phyloP scores from a whole-genome alignment of 2,888 invertebrate genomes.

The Cephus pulcher region DNA sequence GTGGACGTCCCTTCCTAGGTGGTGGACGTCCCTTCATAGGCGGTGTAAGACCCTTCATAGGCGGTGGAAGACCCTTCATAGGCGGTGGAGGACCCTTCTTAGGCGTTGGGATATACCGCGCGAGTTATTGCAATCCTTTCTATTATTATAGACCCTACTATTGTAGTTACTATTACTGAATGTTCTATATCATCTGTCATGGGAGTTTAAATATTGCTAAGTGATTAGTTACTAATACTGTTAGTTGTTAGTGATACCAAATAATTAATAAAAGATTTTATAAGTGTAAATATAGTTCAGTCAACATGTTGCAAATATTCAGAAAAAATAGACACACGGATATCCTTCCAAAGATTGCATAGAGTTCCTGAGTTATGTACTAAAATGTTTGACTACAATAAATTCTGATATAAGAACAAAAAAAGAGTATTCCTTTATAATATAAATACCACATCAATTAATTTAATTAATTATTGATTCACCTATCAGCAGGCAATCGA shows the following conservation, averaged over 20 bases:
- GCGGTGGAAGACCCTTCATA: neutral
- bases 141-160: slow-evolving; percentile 2
- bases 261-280: neutral
- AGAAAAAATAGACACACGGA: neutral
- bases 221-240: neutral
- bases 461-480: neutral
- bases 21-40: too few relatives aligned
- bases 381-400: neutral
- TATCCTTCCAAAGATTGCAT: neutral
- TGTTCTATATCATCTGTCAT: slow-evolving; percentile 1
- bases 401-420: neutral
- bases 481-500: neutral
- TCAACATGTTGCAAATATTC: neutral
- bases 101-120: neutral
- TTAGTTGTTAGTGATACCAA: neutral
- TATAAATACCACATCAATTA: neutral
- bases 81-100: neutral
- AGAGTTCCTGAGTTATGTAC: neutral
- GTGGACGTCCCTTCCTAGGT: neutral
- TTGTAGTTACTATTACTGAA: neutral
- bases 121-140: neutral
- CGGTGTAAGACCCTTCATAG: too few relatives aligned
- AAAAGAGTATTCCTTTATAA: neutral
- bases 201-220: neutral
- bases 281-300: neutral